phyloP scores from a whole-genome alignment of 1,140 invertebrate genomes.

The Drosophila kurseongensis region DNA sequence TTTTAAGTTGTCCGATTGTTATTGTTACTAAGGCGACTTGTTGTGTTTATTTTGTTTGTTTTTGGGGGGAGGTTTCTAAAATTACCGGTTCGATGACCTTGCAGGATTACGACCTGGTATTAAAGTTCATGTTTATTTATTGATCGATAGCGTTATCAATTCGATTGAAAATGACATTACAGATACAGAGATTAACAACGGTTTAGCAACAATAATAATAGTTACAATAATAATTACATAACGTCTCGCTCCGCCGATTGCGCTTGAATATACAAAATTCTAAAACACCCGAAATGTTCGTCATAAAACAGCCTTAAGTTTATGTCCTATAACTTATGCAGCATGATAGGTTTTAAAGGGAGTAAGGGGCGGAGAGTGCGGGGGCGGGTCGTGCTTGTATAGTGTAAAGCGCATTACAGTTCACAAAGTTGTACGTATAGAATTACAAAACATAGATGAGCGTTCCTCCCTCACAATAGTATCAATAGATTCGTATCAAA shows the following conservation, averaged over 20 bases:
- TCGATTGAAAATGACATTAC: conserved; percentile 75
- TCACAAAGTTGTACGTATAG: conserved; percentile 51
- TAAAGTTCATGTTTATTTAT: conserved; percentile 44
- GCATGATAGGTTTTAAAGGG: conserved; percentile 21
- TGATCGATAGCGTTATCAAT: conserved; percentile 63
- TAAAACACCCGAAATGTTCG: conserved; percentile 74
- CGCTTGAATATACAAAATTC: conserved; percentile 75
- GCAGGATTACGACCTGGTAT: conserved; percentile 1
- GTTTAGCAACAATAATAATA: conserved; percentile 71
- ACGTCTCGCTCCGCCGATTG: conserved; percentile 59
- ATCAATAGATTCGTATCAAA: conserved; percentile 71
- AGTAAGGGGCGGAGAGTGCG: conserved; percentile 4
- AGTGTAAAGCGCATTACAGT: conserved; percentile 49
- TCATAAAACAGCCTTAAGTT: conserved; percentile 80
- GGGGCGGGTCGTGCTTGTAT: conserved; percentile 21
- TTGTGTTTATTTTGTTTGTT: conserved; percentile 38
- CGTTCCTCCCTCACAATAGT: conserved; percentile 34
- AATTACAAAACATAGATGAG: conserved; percentile 64
- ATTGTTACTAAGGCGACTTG: conserved; percentile 67
- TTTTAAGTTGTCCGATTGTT: conserved; percentile 23
- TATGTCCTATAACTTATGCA: conserved; percentile 50
- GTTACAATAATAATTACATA: conserved; percentile 63
- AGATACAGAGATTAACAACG: conserved; percentile 71
- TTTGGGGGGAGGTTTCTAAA: conserved; percentile 6
- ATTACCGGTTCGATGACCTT: conserved; percentile 32